Evolutionary conservation across 2,888 invertebrate species (phyloP), one percentile per base, ranked within the genome.

Genomic region (Anagyrus pseudococci): DNA sequence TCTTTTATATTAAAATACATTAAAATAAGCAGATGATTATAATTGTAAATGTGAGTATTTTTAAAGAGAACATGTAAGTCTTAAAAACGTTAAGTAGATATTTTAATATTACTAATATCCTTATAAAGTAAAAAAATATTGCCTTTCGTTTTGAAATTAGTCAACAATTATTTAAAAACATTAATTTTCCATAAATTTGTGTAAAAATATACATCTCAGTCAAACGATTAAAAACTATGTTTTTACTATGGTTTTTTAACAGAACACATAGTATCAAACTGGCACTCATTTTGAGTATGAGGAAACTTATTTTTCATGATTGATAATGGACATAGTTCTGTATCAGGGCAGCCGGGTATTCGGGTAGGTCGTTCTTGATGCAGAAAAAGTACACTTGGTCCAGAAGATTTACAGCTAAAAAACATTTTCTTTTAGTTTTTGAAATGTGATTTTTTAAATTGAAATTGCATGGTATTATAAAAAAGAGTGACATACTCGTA

Each of bases 321-420:
- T 4, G 84, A 73, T 44, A 91, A 73, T 17, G 89, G 86, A 75
- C 93, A 93, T 4, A 92, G 84, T 2, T 79, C 71, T 3, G 82
- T 70, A 47, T 75, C 67, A 1, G 87, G 85, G 76, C 93, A 94
- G 72, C 87, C 87, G 0, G 90, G 89, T 68, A 94, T 77, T 64
- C 84, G 85, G 0, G 92, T 82, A 0, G 87, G 82, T 50, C 84
- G 84, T 78, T 94, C 93, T 81, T 94, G 93, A 73, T 93, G 91
- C 69, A 93, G 79, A 0, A 88, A 84, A 67, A 92, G 78, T 33
- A 94, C 68, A 57, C 76, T 74, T n/a, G 68, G 73, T 15, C 73
- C 74, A 4, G 68, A 64, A 29, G 82, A 81, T 46, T 79, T 73
- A 72, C 89, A 89, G 61, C 88, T 88, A 77, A 2, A 78, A 81